Base-by-base conservation (phyloP, 2,888 invertebrate species). In the Hyppa rectilinea region DNA sequence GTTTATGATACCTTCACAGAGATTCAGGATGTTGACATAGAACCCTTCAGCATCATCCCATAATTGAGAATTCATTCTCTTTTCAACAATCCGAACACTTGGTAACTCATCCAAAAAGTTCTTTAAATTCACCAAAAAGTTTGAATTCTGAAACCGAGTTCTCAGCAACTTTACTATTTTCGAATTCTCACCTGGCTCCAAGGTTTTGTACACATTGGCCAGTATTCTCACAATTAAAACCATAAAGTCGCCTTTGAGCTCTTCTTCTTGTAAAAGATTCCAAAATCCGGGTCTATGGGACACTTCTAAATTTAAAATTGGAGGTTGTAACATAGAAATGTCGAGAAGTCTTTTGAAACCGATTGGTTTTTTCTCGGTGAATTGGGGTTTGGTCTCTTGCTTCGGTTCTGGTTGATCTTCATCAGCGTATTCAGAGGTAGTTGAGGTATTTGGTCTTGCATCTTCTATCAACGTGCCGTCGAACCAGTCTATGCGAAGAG, bases 401-500 rank as follows among this genome's bases (percentile, higher is more conserved):
- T 88, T 81, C 4, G 87, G 66, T 43, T 87, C 88, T 40, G 83
- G 76, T 56, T 83, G 75, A 38, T 93, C 92, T 85, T 94, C 93
- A 61, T 93, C 92, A 60, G 83, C 88, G 62, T 92, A 92, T 47
- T 87, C 83, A 9, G 90, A 87, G 29, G 81, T 65, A 64, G 63
- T 53, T 14, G 85, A 83, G n/a, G 83, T 73, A 40, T 75, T 81
- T 17, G 85, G 78, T 62, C 79, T 79, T 31, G 83, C 83, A 75
- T 93, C 91, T 89, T 95, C 93, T 52, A 92, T 90, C n/a, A 95
- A 82, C 34, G 93, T 93, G 9, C 95, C 96, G 84, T 96, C 96
- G 72, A 96, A 96, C 96, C 96, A 96, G 78, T 96, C 96, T 84
- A 96, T 95, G 4, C 95, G 91, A 71, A 95, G 87, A 43, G 93